Percentiles rank a stretch among this genome's conserved stretches.
These are phyloP conservation scores for Nomada hirtipes DNA, from an alignment of 2,888 invertebrate genomes.

Conservation along the genomic window DNA sequence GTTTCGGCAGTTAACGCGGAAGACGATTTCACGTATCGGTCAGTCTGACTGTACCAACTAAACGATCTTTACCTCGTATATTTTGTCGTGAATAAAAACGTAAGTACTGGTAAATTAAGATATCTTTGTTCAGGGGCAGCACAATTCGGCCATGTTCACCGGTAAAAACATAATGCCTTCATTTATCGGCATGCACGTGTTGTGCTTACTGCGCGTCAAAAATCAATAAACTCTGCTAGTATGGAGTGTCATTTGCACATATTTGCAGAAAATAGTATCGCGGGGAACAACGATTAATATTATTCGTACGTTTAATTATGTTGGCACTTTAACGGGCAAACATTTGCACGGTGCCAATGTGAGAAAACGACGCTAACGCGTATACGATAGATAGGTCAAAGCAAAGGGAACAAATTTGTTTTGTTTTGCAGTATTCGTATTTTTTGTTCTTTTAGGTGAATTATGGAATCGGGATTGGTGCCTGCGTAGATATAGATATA, in stretches of 20 bases:
- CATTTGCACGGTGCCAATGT: background rate
- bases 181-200: conserved; percentile 37
- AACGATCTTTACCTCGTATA: background rate
- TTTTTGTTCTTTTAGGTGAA: background rate
- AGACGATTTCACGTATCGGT: background rate
- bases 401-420: background rate
- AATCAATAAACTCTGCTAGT: conserved; percentile 6
- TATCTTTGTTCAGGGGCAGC: conserved; percentile 3
- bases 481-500: background rate
- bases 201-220: conserved; percentile 2
- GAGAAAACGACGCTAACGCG: background rate
- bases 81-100: conserved; percentile 13
- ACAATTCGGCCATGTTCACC: conserved; percentile 35
- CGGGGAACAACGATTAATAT: background rate
- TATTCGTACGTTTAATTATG: background rate
- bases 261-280: background rate
- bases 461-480: background rate
- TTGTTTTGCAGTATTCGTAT: background rate
- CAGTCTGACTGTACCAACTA: background rate
- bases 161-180: conserved; percentile 24
- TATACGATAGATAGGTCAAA: background rate
- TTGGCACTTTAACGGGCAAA: background rate
- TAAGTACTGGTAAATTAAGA: conserved; percentile 28
- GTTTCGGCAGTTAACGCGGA: conserved; percentile 1
- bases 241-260: conserved; percentile 11